Evolutionary conservation across 2,797 vertebrate species (phyloP), one percentile per base, ranked within the genome.

Genomic region (Australoheros facetus): DNA sequence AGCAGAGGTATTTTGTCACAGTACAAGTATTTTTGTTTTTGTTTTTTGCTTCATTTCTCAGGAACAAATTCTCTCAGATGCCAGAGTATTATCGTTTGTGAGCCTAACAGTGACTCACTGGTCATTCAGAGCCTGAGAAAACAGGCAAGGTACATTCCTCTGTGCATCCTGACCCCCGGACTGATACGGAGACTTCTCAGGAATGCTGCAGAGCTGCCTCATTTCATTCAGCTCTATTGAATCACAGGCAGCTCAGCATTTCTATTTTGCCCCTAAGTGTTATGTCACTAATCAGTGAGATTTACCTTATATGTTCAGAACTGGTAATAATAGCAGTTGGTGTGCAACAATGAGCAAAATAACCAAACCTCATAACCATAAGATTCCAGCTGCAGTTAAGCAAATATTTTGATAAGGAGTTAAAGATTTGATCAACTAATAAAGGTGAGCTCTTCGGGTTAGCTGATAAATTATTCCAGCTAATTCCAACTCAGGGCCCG

Each of bases 71-170:
- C 54, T 75, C 69, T 64, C 66, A 77, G 66, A 79, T 59, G 75
- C 62, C 77, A 59, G n/a, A 62, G 81, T 69, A 81, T 88, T 80
- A 84, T 64, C 34, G 51, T 80, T 62, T 23, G 28, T 77, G 79
- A 78, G 55, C 34, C 48, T 19, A 58, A 75, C 70, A 48, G 78
- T 92, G 92, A 93, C 77, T 91, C 90, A 91, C 13, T 45, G 66
- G 64, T 56, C 79, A 81, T 73, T 85, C 78, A 83, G 77, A 86
- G 87, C 78, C 85, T 91, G 88, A 87, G 88, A 92, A 89, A 82
- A 83, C 73, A 83, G 53, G 76, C 10, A 71, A 73, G 84, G 23
- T 32, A 69, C 73, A 89, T 91, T 92, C 87, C 87, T 83, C 39
- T 23, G 17, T 5, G 5, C 26, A 57, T 76, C 86, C 80, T 83